Percentiles rank a stretch among this genome's conserved stretches.
Evolutionary conservation across 1,140 invertebrate genomes (phyloP).

Genomic region (Macrocentrus cingulum): DNA sequence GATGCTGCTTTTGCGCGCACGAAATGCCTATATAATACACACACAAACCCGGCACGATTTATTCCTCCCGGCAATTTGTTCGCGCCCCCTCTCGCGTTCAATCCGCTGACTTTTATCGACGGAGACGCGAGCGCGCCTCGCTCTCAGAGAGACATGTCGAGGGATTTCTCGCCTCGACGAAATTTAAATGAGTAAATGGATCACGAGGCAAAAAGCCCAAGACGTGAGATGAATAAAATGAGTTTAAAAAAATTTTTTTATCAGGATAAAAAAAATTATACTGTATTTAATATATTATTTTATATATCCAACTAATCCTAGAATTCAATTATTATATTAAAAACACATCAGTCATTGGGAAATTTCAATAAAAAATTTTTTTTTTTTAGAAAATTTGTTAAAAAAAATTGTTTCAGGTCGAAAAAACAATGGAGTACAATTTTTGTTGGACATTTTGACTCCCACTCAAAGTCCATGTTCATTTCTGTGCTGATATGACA

Average conservation of each 20-base stretch:
- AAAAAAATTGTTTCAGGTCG: too few species aligned
- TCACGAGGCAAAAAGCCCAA: background rate
- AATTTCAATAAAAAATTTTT: too few species aligned
- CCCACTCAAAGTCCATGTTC: too few species aligned
- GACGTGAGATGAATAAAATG: conserved; percentile 3
- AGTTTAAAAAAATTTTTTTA: background rate
- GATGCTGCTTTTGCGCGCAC: background rate
- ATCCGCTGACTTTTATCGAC: background rate
- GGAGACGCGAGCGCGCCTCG: background rate
- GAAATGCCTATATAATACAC: background rate
- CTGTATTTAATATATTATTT: background rate
- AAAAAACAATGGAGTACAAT: too few species aligned
- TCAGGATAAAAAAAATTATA: too few species aligned
- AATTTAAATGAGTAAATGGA: conserved; percentile 3
- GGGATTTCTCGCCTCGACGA: background rate
- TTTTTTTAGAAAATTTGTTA: too few species aligned
- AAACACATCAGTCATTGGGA: too few species aligned
- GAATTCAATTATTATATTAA: too few species aligned
- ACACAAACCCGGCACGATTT: background rate
- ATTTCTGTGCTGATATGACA: too few species aligned
- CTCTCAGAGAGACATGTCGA: background rate
- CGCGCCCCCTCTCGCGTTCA: background rate
- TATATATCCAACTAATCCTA: too few species aligned
- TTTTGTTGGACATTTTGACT: too few species aligned
- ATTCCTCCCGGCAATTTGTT: conserved; percentile 11